Evolutionary conservation across 2,888 invertebrate species (phyloP).

Genomic region (Tiphia femorata): DNA sequence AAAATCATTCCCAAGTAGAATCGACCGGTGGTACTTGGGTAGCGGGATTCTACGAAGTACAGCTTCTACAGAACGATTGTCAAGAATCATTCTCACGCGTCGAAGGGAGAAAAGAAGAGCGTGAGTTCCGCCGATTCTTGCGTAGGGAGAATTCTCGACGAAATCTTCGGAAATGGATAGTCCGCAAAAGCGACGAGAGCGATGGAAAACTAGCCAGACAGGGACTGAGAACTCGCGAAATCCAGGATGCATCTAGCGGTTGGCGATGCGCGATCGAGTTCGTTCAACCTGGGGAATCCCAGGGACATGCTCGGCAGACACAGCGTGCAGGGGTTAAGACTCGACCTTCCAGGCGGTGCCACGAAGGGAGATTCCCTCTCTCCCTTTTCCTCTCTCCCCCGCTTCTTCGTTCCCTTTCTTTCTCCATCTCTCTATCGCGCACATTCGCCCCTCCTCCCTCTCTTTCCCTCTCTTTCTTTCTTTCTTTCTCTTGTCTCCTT

Average conservation of each 20-base stretch:
- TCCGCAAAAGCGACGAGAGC: not conserved
- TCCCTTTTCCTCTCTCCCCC: conserved; percentile 11
- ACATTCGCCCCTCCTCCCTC: not conserved
- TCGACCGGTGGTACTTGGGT: too few relatives aligned
- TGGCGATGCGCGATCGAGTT: conserved; percentile 51
- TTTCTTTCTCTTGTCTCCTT: not conserved
- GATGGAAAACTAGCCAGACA: not conserved
- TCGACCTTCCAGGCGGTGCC: conserved; percentile 50
- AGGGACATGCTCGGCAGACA: conserved; percentile 46
- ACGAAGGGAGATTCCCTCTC: conserved; percentile 23
- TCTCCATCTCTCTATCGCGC: conserved; percentile 11
- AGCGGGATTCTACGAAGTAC: too few relatives aligned
- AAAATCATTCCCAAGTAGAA: too few relatives aligned
- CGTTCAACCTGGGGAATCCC: conserved; percentile 56
- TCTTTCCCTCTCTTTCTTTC: not conserved
- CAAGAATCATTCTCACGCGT: too few relatives aligned
- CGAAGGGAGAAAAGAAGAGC: not conserved
- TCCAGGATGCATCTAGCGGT: conserved; percentile 43
- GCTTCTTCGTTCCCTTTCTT: conserved; percentile 10
- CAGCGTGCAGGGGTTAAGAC: conserved; percentile 49
- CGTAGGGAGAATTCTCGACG: too few relatives aligned
- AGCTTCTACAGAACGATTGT: too few relatives aligned
- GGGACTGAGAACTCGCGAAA: conserved; percentile 23
- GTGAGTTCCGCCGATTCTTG: not conserved
- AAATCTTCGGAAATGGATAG: not conserved